A percentile compares a stretch with the other conserved stretches of the same genome.
Conservation (phyloP, 2,113 vertebrate genomes). For the Forbesichthys agassizii region DNA sequence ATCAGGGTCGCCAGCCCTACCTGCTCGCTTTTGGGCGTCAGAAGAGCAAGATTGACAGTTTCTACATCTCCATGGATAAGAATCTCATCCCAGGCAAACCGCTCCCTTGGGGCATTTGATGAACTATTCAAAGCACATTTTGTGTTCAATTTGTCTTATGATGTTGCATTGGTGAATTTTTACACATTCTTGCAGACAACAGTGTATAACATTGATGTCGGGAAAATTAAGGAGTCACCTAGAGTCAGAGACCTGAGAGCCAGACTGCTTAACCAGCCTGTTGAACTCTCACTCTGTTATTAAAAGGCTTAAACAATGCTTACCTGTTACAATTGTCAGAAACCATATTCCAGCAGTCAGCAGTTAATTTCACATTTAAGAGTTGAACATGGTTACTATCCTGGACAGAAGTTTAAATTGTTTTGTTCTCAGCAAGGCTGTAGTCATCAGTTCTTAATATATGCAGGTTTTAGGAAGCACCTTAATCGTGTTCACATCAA, state of each 20-base stretch:
- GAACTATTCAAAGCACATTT: constrained; percentile 31
- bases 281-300: not conserved
- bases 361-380: constrained; percentile 42
- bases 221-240: constrained; percentile 35
- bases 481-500: constrained; percentile 33
- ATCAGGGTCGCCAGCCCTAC: constrained; percentile 16
- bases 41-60: constrained; percentile 26
- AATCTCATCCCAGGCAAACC: constrained; percentile 31
- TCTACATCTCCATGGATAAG: constrained; percentile 26
- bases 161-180: constrained; percentile 12
- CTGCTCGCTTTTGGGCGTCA: constrained; percentile 15
- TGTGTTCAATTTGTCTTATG: constrained; percentile 35
- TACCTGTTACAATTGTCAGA: constrained; percentile 15
- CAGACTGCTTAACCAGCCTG: constrained; percentile 24
- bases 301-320: constrained; percentile 5
- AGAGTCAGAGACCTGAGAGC: constrained; percentile 37
- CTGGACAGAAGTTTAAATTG: constrained; percentile 32
- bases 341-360: constrained; percentile 12
- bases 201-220: constrained; percentile 41
- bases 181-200: constrained; percentile 42
- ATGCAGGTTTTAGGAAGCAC: constrained; percentile 8
- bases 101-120: constrained; percentile 21
- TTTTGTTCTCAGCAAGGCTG: constrained; percentile 42
- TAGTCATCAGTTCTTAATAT: constrained; percentile 27
- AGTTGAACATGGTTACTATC: constrained; percentile 39